These are phyloP conservation scores for Oscheius sp. DNA, from an alignment of 2,888 invertebrate genomes.

Conservation along the genomic window DNA sequence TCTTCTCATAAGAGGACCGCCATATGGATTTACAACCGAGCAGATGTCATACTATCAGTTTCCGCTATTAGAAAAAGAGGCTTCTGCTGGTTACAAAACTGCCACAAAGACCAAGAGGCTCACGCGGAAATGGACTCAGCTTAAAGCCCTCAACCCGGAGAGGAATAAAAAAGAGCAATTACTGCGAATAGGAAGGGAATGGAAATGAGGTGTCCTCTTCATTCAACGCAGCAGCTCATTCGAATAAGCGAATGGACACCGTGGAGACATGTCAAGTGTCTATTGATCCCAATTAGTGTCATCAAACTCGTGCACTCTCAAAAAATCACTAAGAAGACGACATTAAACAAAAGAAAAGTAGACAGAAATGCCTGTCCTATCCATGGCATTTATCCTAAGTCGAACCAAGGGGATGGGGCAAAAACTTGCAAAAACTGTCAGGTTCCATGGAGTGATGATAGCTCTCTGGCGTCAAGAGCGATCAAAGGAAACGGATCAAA, in stretches of 20 bases:
- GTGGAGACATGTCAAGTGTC: background rate
- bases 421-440: background rate
- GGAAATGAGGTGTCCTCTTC: background rate
- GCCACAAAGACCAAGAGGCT: no score
- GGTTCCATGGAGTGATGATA: background rate
- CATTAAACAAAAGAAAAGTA: no score
- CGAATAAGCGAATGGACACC: background rate
- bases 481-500: constrained; percentile 18
- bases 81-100: no score
- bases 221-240: background rate
- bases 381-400: no score
- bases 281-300: constrained; percentile 26
- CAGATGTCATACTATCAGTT: background rate
- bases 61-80: no score
- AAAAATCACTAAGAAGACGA: background rate
- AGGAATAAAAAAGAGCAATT: constrained; percentile 22
- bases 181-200: constrained; percentile 19
- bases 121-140: no score
- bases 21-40: constrained; percentile 14
- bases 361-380: no score
- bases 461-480: background rate
- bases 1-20: background rate
- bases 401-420: no score
- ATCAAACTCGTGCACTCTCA: background rate
- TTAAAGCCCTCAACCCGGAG: no score